Evolutionary conservation across 2,113 vertebrate genomes (phyloP), one percentile per base, ranked within the genome.

Genomic region (Benitochromis conjunctus): DNA sequence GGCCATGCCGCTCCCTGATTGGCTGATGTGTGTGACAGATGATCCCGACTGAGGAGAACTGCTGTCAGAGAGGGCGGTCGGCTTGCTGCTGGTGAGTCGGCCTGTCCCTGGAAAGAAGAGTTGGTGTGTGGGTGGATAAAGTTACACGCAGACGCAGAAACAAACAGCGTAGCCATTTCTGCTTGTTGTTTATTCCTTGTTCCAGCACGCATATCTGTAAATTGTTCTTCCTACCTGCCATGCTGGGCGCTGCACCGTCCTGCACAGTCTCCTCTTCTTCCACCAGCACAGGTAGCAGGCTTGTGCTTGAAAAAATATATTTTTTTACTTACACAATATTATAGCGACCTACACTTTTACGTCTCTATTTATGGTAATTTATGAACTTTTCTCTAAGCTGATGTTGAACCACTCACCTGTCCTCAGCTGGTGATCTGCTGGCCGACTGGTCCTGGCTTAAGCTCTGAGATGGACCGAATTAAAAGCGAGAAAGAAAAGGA

Each of bases 241-340:
- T 84, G 19, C 62, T 81, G 38, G 14, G 56, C 2, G 69, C 81
- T 9, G 62, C 34, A 31, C 64, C 7, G 26, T 96, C 95, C 81
- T 87, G 88, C 31, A 88, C 79, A 2, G 82, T 90, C 83, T 95
- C 96, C 78, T 95, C 95, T 64, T 96, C 94, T 57, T 96, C 95
- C 77, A 94, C 89, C 81, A 96, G 41, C 89, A 95, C 95, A 31
- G 95, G 95, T 21, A 96, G 88, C 85, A 95, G 86, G 58, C 86
- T 92, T 4, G 81, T 90, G 79, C 95, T 96, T 82, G 8, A 85
- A 90, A 85, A 90, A 38, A 76, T 31, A 53, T 53, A 53, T 53
- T 34, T 2, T 31, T 76, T 53, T 76, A 10, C 2, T 86, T 34
- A 88, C 7, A 41, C n/a, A 79, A 12, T 0, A 57, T 10, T 3